Conservation (phyloP, 2,113 vertebrate species). For the Gracilinanus agilis region DNA sequence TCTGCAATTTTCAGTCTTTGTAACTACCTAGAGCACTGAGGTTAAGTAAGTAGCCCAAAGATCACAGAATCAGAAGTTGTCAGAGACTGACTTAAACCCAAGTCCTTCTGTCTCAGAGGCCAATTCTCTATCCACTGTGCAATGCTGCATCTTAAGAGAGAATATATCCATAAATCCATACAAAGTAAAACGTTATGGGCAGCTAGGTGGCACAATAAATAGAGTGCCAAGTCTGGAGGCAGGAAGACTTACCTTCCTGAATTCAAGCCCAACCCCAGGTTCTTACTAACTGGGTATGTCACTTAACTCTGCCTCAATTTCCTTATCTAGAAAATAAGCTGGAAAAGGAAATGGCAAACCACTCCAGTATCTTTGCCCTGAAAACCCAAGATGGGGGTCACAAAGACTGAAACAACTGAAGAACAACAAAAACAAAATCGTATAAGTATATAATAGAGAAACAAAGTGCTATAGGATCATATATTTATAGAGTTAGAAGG, state of each 20-base stretch:
- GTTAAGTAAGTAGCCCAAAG: not conserved
- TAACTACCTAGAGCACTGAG: not conserved
- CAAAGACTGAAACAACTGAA: no score
- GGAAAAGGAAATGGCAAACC: no score
- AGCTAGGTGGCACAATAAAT: no score
- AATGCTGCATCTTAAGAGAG: not conserved
- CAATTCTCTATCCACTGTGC: not conserved
- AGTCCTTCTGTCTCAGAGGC: not conserved
- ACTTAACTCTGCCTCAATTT: no score
- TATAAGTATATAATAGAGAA: not conserved
- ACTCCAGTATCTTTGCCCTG: no score
- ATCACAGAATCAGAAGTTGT: not conserved
- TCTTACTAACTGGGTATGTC: no score
- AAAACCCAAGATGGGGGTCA: no score
- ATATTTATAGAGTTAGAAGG: not conserved
- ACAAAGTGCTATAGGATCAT: not conserved
- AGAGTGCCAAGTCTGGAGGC: no score
- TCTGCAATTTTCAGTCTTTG: not conserved
- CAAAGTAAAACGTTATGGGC: not conserved
- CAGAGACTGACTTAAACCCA: not conserved
- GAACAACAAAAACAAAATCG: no score
- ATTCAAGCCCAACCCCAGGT: no score
- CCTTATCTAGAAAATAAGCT: no score
- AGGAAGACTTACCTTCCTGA: no score
- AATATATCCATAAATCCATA: not conserved